Conservation (phyloP, 1,140 invertebrate genomes). For the Steinernema khuongi region DNA sequence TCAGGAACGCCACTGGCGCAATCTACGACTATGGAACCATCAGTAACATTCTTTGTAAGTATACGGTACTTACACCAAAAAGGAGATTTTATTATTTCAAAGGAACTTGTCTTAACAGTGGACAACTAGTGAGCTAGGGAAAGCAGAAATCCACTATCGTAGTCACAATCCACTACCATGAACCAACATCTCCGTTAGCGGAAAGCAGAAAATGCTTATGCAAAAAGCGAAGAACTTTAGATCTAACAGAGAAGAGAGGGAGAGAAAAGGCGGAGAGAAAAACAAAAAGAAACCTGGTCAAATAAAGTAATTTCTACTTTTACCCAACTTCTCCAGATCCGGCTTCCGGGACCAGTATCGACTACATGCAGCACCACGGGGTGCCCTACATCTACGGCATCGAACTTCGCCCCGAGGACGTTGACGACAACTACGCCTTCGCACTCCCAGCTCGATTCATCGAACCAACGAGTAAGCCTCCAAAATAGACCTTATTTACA, state of each 20-base stretch:
- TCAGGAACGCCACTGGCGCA: slow-evolving; percentile 48
- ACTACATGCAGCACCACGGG: slow-evolving; percentile 51
- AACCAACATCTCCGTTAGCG: neutral
- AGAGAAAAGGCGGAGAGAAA: no score
- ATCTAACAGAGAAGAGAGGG: no score
- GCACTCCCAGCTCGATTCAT: slow-evolving; percentile 37
- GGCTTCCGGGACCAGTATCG: slow-evolving; percentile 53
- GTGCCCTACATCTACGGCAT: slow-evolving; percentile 56
- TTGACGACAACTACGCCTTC: slow-evolving; percentile 42
- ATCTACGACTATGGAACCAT: slow-evolving; percentile 52
- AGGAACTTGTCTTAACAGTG: neutral
- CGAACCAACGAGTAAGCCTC: slow-evolving; percentile 32
- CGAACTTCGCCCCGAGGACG: slow-evolving; percentile 50
- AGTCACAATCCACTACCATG: neutral
- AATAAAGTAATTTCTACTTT: neutral
- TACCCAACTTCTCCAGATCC: slow-evolving; percentile 41
- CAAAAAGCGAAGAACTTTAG: neutral
- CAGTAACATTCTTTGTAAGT: slow-evolving; percentile 51
- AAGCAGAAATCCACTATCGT: neutral
- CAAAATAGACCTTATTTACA: neutral
- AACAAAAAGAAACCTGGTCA: neutral
- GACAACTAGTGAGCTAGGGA: neutral
- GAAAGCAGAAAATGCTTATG: neutral
- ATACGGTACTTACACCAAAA: neutral
- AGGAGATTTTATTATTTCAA: neutral